Evolutionary conservation across 2,888 invertebrate species (phyloP), one percentile per base, ranked within the genome.

Genomic region (Cetonia aurata): DNA sequence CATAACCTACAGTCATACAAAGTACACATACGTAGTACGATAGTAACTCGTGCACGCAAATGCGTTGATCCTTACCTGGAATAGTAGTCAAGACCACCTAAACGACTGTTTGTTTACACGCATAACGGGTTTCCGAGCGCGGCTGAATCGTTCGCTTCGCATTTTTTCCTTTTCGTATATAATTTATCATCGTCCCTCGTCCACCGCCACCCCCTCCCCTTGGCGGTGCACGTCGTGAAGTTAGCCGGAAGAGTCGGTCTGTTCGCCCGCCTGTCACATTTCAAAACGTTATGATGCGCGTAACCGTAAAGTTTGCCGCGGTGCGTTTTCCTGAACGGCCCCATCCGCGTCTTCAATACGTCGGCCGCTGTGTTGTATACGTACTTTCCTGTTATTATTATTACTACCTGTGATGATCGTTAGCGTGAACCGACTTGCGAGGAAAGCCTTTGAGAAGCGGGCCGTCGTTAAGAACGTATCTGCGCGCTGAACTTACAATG

Each of bases 91-190:
- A 52, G 25, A 17, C 52, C 52, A 25, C 37, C 8, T 37, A 52
- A 52, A 52, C 25, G 52, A 52, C 52, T 52, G 52, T 52, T 52
- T 52, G 52, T 52, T 52, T 52, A 52, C 25, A 25, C 25, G 52
- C 25, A 17, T 52, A 52, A 52, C 52, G 52, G 52, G 19, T 25
- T 25, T 12, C 25, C 19, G 17, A 52, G 52, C 52, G 19, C 19
- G 25, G 52, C 25, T 52, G 52, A 52, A 52, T 57, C 41, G 12
- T 37, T 12, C 19, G 57, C 19, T 57, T 10, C 17, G 13, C 25
- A 52, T 57, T 57, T 57, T 57, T 57, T 42, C 57, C 57, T 17
- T 57, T 57, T 42, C 57, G 42, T 41, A 57, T 57, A 57, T 57
- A 57, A 57, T 57, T 44, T 57, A 57, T 57, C 57, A 57, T 57